Evolutionary conservation across 2,113 vertebrate genomes (phyloP).

Genomic region (Thinocorus orbignyianus): DNA sequence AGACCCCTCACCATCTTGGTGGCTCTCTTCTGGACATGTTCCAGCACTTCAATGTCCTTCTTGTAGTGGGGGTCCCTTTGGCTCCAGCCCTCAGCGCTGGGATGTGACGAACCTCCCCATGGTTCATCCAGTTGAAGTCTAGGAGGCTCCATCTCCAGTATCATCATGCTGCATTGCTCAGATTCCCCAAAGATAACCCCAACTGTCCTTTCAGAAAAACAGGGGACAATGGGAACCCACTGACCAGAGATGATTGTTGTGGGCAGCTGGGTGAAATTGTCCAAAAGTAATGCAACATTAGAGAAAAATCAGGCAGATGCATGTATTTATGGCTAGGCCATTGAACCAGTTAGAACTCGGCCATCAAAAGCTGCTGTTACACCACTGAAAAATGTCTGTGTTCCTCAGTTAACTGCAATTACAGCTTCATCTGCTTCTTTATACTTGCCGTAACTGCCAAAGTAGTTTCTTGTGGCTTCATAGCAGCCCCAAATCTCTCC

Average conservation of each 20-base stretch:
- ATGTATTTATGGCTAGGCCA: neutral
- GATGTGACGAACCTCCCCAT: accelerated
- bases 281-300: neutral
- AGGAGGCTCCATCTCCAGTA: neutral
- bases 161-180: accelerated
- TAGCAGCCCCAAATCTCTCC: neutral
- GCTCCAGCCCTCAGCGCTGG: neutral
- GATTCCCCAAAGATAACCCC: neutral
- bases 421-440: neutral
- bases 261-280: neutral
- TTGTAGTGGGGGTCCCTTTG: too few relatives aligned
- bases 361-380: neutral
- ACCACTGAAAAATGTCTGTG: neutral
- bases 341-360: neutral
- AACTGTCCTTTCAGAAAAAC: neutral
- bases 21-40: too few relatives aligned
- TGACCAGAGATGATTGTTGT: neutral
- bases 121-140: neutral
- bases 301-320: neutral
- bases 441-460: neutral
- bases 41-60: too few relatives aligned
- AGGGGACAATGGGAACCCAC: accelerated
- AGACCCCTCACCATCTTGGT: too few relatives aligned
- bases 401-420: neutral
- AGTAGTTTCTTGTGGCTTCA: neutral